Base-by-base conservation (phyloP, 2,888 invertebrate species). In the Rhamnusium bicolor region DNA sequence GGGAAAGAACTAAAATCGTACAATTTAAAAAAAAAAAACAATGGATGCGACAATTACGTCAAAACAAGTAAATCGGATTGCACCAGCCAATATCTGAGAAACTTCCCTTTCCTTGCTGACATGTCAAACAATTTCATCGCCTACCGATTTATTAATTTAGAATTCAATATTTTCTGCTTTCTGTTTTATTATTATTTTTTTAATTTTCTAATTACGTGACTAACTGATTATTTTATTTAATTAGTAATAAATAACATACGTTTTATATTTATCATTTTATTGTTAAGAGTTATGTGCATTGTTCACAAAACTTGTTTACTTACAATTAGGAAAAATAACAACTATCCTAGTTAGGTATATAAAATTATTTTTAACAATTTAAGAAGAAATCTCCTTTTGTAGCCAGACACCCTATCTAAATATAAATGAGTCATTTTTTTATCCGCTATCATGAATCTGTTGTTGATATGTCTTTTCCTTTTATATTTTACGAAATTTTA, bases 341-440 rank as follows among this genome's bases (percentile, higher is more conserved):
- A 3, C 18, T 58, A 58, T 32, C 4, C 58, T 58, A 58, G 7
- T 32, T 58, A 24, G 54, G 14, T 56, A 56, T 56, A 56, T 56
- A 56, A 56, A 56, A 56, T 56, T 16, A 40, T 12, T 12, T 40
- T 3, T 40, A 4, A 40, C n/a, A n/a, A 40, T 40, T 40, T 14
- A 14, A 40, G 4, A 40, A 40, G 40, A 4, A 40, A 40, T 40
- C 1, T 32, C 1, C 8, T 12, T 40, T 54, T 2, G 14, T 32
- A 18, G 29, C 1, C 16, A 32, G 32, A 5, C 7, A 40, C 18
- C 6, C 8, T 18, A 0, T 10, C 32, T 8, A 16, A 12, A 29
- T 10, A 32, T 10, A 58, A 58, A 58, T 32, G 58, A 58, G 32
- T 19, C 29, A 58, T 10, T 32, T 58, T 5, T 16, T 40, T 24